Percentiles rank a stretch among this genome's conserved stretches.
These are phyloP conservation scores for Isotomurus palustris DNA, from an alignment of 2,888 invertebrate species.

Conservation along the genomic window DNA sequence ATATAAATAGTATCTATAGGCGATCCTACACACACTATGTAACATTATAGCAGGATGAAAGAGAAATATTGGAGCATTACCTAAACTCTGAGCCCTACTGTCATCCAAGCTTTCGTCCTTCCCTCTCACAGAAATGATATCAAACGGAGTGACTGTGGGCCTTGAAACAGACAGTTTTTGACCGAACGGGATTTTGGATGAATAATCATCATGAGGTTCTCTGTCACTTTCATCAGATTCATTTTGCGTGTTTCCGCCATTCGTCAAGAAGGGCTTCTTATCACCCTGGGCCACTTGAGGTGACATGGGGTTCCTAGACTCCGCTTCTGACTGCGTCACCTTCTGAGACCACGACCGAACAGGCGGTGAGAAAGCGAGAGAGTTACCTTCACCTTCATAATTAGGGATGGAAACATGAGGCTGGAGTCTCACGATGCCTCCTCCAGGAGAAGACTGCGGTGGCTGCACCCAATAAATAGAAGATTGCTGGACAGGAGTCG, in stretches of 20 bases:
- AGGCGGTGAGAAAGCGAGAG: conserved; percentile 21
- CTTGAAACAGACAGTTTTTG: conserved; percentile 16
- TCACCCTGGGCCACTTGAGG: conserved; percentile 22
- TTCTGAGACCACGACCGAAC: conserved; percentile 5
- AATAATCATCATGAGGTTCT: not conserved
- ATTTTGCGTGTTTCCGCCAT: not conserved
- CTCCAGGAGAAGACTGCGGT: conserved; percentile 57
- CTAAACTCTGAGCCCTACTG: conserved; percentile 34
- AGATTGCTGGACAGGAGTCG: conserved; percentile 32
- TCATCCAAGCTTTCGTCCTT: conserved; percentile 22
- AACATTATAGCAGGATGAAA: too few species aligned
- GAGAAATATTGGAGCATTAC: conserved; percentile 22
- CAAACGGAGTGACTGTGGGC: conserved; percentile 29
- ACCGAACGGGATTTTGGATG: conserved; percentile 27
- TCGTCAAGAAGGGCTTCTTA: conserved; percentile 1
- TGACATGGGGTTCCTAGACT: too few species aligned
- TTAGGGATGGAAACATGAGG: conserved; percentile 13
- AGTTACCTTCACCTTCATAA: not conserved
- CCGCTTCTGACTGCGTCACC: too few species aligned
- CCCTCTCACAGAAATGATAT: conserved; percentile 39
- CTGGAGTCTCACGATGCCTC: conserved; percentile 62
- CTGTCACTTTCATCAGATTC: conserved; percentile 13
- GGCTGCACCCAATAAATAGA: conserved; percentile 51
- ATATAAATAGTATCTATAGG: too few species aligned
- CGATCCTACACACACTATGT: too few species aligned